These are phyloP conservation scores for Telmatherina bonti DNA, from an alignment of 2,797 vertebrate species.

Conservation along the genomic window DNA sequence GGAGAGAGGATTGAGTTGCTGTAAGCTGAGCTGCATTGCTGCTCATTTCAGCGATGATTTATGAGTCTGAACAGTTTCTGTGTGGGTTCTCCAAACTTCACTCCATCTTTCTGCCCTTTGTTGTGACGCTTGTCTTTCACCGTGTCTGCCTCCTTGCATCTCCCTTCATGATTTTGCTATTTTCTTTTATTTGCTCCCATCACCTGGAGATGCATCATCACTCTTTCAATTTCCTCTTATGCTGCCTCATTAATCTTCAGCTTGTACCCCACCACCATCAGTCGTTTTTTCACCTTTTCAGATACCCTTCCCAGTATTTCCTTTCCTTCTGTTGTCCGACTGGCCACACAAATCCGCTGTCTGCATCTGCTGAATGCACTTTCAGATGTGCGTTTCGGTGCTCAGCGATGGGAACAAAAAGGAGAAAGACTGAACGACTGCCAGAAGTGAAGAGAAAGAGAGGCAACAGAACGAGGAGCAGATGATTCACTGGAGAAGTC, in stretches of 20 bases:
- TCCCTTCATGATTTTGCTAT: slow-evolving; percentile 14
- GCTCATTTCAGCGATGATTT: slow-evolving; percentile 48
- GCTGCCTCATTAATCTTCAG: slow-evolving; percentile 47
- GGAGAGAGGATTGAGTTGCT: slow-evolving; percentile 36
- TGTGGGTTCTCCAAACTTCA: slow-evolving; percentile 4
- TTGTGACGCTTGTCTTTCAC: slow-evolving; percentile 9
- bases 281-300: neutral
- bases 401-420: slow-evolving; percentile 1
- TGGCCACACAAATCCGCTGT: slow-evolving; percentile 9
- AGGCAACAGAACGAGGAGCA: slow-evolving; percentile 15
- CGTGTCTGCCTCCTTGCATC: slow-evolving; percentile 5
- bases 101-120: slow-evolving; percentile 10
- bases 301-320: neutral
- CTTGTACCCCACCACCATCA: neutral
- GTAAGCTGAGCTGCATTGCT: slow-evolving; percentile 49
- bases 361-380: slow-evolving; percentile 17
- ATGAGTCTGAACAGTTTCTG: slow-evolving; percentile 10
- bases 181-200: slow-evolving; percentile 31
- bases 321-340: neutral
- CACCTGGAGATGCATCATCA: slow-evolving; percentile 7
- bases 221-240: slow-evolving; percentile 32
- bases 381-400: slow-evolving; percentile 29
- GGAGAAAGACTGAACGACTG: slow-evolving; percentile 13
- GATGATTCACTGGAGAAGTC: slow-evolving; percentile 26
- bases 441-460: slow-evolving; percentile 2